phyloP scores from a whole-genome alignment of 2,113 vertebrate species.

The Lepisosteus oculatus region DNA sequence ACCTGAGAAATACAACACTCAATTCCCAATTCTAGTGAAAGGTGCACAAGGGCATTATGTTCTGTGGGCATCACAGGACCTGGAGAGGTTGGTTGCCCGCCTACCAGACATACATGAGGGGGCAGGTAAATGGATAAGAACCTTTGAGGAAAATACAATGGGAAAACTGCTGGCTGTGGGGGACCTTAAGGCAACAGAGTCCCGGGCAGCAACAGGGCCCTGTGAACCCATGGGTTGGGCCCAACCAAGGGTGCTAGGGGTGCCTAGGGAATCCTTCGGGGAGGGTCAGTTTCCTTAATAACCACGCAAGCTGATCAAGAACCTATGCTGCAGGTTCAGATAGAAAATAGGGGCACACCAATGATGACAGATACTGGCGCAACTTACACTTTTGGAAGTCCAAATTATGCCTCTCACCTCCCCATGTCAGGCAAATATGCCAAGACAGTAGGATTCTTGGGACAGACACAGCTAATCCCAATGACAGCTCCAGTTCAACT shows the following conservation, averaged over 20 bases:
- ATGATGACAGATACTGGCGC: slow-evolving; percentile 9
- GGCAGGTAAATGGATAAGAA: slow-evolving; percentile 8
- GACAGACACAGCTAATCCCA: slow-evolving; percentile 7
- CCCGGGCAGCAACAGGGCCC: neutral
- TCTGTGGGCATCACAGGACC: neutral
- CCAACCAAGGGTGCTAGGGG: neutral
- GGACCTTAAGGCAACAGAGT: neutral
- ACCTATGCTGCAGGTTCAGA: neutral
- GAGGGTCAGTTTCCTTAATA: neutral
- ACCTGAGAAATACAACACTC: no score
- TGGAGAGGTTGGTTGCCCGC: neutral
- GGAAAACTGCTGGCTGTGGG: slow-evolving; percentile 5
- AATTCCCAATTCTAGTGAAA: no score
- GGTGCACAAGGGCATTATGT: neutral
- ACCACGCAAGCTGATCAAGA: neutral
- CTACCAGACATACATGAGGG: neutral
- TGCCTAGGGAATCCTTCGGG: slow-evolving; percentile 6
- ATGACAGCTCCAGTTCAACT: neutral
- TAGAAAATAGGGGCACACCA: neutral
- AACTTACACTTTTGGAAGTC: neutral
- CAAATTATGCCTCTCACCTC: slow-evolving; percentile 7
- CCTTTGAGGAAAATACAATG: slow-evolving; percentile 2
- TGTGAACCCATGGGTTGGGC: neutral
- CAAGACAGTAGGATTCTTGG: slow-evolving; percentile 1
- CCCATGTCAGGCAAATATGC: neutral